phyloP scores from a whole-genome alignment of 2,888 invertebrate genomes.

The Acleris literana region DNA sequence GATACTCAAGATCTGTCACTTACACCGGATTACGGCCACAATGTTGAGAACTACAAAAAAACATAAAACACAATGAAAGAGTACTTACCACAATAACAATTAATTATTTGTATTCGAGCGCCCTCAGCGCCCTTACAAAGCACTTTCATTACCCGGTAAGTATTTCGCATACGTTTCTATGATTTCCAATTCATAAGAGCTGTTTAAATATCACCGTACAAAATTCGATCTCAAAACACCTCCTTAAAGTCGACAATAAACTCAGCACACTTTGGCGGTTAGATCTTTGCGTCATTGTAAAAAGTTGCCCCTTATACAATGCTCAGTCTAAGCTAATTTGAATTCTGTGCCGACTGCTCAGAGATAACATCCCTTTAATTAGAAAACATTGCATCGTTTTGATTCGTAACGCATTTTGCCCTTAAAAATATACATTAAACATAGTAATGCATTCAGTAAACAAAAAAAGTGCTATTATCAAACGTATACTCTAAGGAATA shows the following conservation, averaged over 20 bases:
- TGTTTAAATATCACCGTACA: not conserved
- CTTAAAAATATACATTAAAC: conserved; percentile 34
- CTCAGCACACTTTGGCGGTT: not conserved
- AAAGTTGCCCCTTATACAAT: conserved; percentile 20
- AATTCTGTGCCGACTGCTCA: not conserved
- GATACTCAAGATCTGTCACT: conserved; percentile 25
- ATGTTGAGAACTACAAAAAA: conserved; percentile 48
- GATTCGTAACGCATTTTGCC: conserved; percentile 35
- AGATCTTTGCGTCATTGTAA: not conserved
- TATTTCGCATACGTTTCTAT: conserved; percentile 65
- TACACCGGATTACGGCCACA: conserved; percentile 33
- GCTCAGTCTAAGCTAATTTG: not conserved
- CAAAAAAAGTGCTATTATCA: not conserved
- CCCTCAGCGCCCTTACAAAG: conserved; percentile 48
- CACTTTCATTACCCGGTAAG: conserved; percentile 58
- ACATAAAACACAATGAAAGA: conserved; percentile 39
- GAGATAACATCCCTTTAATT: not conserved
- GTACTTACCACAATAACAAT: conserved; percentile 58
- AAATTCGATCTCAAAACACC: not conserved
- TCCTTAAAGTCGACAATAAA: not conserved
- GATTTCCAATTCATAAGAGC: conserved; percentile 41
- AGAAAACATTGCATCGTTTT: conserved; percentile 17
- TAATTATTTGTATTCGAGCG: conserved; percentile 55
- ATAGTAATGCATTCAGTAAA: conserved; percentile 10
- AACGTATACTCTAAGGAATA: not conserved